A percentile compares a stretch with the other conserved stretches of the same genome.
Conservation (phyloP, 2,113 vertebrate genomes). For the Catagonus wagneri region DNA sequence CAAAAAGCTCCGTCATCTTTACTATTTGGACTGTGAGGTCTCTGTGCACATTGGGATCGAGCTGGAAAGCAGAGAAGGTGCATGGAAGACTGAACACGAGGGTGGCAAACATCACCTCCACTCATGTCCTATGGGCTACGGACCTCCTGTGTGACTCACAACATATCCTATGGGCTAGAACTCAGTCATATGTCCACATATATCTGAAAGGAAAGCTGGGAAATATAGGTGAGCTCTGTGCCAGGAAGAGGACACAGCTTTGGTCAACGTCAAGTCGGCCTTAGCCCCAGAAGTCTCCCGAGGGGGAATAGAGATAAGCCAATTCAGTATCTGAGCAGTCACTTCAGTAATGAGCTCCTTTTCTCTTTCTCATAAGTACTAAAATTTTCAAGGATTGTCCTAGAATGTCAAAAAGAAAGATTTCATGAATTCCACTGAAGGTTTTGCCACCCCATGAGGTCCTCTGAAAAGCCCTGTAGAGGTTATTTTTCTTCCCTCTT, state of each 20-base stretch:
- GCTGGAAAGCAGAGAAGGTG: neutral
- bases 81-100: neutral
- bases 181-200: neutral
- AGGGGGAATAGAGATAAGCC: neutral
- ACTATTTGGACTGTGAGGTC: neutral
- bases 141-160: too few relatives aligned
- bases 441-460: neutral
- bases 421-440: neutral
- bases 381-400: neutral
- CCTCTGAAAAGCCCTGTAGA: neutral
- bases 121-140: neutral
- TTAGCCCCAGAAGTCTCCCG: neutral
- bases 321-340: neutral
- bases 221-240: neutral
- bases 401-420: neutral
- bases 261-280: neutral
- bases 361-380: neutral
- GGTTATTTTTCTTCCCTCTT: neutral
- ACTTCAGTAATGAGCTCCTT: neutral
- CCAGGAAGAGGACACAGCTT: neutral
- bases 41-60: neutral
- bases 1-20: neutral
- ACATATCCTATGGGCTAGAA: too few relatives aligned
- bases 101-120: neutral
- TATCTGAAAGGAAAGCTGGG: neutral